Base-by-base conservation (phyloP, 2,888 invertebrate genomes). In the Stenotaenia linearis region DNA sequence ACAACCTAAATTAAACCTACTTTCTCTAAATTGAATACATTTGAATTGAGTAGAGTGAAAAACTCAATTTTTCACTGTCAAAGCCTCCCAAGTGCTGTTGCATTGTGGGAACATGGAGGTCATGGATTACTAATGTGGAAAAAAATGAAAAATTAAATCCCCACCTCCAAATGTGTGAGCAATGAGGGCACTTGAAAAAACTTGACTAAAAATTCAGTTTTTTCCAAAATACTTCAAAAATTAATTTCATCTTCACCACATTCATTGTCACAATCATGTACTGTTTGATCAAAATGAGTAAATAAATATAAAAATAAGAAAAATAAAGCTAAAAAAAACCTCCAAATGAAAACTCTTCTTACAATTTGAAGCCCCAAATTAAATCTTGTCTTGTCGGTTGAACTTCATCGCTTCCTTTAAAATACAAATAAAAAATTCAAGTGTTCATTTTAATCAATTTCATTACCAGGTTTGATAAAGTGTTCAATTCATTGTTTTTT, bases 291-390 rank as follows among this genome's bases (percentile, higher is more conserved):
- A n/a, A 9, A 32, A 32, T 32, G 32, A 6, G 4, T 32, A 32
- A n/a, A n/a, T n/a, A 6, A 32, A 6, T 6, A 9, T 32, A 32
- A 32, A 32, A 32, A n/a, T 6, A 37, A 45, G 12, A 9, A 15
- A 15, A 45, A 45, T 45, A 45, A 45, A 45, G 5, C 12, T 9
- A 7, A 45, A 5, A 45, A 45, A 37, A 12, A 37, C 12, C 32
- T 9, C 4, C 4, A 32, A 32, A 6, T 45, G 45, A 45, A 45
- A 3, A 7, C 18, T 45, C 45, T 45, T 45, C 45, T 45, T 77
- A 77, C 45, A 77, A 28, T 28, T 77, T 77, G 50, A 77, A 77
- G 21, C 77, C 77, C 77, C 77, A 77, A 25, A 77, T 77, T 21
- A 77, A 45, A 45, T 77, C 77, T 40, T 77, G 37, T 25, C 77